Base-by-base conservation (phyloP, 2,797 vertebrate genomes). In the Aplochiton taeniatus region DNA sequence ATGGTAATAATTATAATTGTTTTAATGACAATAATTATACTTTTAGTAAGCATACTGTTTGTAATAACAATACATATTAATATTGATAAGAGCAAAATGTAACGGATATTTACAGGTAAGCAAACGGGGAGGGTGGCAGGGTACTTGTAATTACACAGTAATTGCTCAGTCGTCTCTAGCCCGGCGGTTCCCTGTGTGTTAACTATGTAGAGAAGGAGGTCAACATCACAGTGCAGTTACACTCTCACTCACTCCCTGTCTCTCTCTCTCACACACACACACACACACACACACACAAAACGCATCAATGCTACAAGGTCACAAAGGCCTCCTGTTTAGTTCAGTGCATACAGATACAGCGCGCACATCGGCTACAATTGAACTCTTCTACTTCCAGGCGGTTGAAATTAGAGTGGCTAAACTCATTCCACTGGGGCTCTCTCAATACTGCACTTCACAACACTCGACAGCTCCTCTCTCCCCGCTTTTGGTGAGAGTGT, bases 101-200 rank as follows among this genome's bases (percentile, higher is more conserved):
- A 86, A 90, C 82, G 84, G 70, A 81, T 91, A 90, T 92, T 89
- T 89, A 90, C 89, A 92, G 63, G 70, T 77, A 82, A 86, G 88
- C 88, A 88, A 89, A 90, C 85, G 70, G 83, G 83, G 69, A 51
- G 80, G 81, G 78, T 78, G 81, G 85, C 77, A 86, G 58, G 77
- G 72, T 74, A 79, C 75, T 86, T 74, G 82, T 91, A 91, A 92
- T 91, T 92, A 91, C 91, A 93, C 85, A 91, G 91, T 92, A 92
- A 93, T 92, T 90, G 88, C 85, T 91, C 85, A 88, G 84, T 84
- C 85, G 75, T 89, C 83, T 85, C 78, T 85, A 79, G 88, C 79
- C 87, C 87, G 71, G 69, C 85, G 75, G 80, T 85, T 85, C 80
- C 74, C 80, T 83, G 78, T 85, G 83, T 85, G 83, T 85, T 70